Percentiles rank a stretch among this genome's conserved stretches.
Evolutionary conservation across 2,888 invertebrate species (phyloP).

Genomic region (Rosalia funebris): DNA sequence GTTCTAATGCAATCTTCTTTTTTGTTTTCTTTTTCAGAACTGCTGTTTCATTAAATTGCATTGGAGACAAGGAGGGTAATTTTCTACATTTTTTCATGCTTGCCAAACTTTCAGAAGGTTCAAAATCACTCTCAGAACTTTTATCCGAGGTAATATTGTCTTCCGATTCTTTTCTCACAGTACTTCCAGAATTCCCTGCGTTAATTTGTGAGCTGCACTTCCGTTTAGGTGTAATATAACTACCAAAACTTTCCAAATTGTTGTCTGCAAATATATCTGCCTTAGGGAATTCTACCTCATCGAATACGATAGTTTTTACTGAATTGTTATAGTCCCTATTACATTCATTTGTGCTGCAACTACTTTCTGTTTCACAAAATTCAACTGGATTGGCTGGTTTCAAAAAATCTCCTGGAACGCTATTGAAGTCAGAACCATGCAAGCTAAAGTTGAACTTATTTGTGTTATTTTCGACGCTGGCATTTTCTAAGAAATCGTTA

Average conservation of each 20-base stretch:
- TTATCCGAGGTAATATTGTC: slow-evolving; percentile 44
- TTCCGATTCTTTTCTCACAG: slow-evolving; percentile 3
- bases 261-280: slow-evolving; percentile 53
- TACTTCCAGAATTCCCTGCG: background rate
- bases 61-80: slow-evolving; percentile 51
- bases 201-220: background rate
- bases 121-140: slow-evolving; percentile 57
- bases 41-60: slow-evolving; percentile 31
- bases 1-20: slow-evolving; percentile 13
- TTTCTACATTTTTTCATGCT: slow-evolving; percentile 28
- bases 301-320: slow-evolving; percentile 55
- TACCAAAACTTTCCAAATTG: slow-evolving; percentile 56
- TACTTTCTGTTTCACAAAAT: slow-evolving; percentile 57
- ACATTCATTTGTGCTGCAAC: slow-evolving; percentile 50
- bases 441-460: slow-evolving; percentile 54
- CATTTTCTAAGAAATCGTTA: slow-evolving; percentile 54
- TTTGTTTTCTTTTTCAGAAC: slow-evolving; percentile 6
- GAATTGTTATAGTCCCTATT: slow-evolving; percentile 43
- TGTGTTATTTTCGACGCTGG: slow-evolving; percentile 38
- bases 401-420: slow-evolving; percentile 43
- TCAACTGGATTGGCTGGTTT: slow-evolving; percentile 48
- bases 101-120: slow-evolving; percentile 25
- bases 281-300: slow-evolving; percentile 56
- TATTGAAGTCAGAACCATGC: slow-evolving; percentile 54
- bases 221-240: slow-evolving; percentile 53